Evolutionary conservation across 2,797 vertebrate species (phyloP).

Genomic region (Micrastur ruficollis): DNA sequence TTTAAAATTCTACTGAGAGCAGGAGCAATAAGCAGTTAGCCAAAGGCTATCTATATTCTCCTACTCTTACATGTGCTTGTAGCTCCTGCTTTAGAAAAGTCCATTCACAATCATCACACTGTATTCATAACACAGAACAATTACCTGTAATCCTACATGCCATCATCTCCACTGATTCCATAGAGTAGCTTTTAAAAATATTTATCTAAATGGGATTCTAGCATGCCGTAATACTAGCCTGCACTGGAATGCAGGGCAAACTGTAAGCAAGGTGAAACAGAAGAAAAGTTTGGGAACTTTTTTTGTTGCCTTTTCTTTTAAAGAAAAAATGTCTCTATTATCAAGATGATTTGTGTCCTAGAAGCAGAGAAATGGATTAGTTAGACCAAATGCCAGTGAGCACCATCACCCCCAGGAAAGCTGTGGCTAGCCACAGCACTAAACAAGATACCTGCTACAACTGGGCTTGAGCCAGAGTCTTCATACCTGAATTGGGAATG

Average conservation of each 20-base stretch:
- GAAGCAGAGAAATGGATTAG: background rate
- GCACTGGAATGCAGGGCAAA: background rate
- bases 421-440: background rate
- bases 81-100: background rate
- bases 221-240: background rate
- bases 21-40: constrained; percentile 1
- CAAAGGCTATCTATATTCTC: constrained; percentile 10
- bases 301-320: background rate
- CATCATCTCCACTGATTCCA: background rate
- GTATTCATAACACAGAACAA: background rate
- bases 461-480: background rate
- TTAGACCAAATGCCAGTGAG: background rate
- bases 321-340: background rate
- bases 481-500: background rate
- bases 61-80: background rate
- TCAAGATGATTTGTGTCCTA: background rate
- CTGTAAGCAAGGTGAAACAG: background rate
- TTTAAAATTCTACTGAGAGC: background rate
- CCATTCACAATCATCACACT: background rate
- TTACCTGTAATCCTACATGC: background rate
- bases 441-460: background rate
- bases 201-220: background rate
- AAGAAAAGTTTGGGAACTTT: background rate
- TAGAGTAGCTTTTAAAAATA: background rate
- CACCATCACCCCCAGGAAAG: background rate